Evolutionary conservation across 2,888 invertebrate genomes (phyloP), one percentile per base, ranked within the genome.

Genomic region (Orthosia gothica): DNA sequence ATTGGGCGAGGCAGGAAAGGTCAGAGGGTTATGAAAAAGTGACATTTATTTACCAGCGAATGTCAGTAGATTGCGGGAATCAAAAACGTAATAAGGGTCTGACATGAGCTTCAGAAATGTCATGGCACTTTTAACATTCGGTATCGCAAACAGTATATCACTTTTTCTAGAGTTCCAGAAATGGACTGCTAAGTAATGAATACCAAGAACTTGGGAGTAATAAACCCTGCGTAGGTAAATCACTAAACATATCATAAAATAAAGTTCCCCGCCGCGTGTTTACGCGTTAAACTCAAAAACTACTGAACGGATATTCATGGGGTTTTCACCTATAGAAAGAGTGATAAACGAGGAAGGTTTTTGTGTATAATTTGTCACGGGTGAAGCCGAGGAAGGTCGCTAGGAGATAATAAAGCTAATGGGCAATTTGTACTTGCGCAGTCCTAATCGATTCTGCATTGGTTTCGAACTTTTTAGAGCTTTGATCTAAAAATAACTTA

Each of bases 401-500:
- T 32, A 32, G 32, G 32, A 23, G 18, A 32, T 16, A 58, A 40
- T 47, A 4, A 59, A 59, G 13, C 26, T 50, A 52, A 70, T 78
- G 50, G 26, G 1, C 5, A 50, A 7, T 49, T 40, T 4, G 16
- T 71, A 47, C 7, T 50, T 20, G 18, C 23, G 18, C 45, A 47
- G 11, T 68, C 2, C 16, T n/a, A 40, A 40, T 49, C 11, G 54
- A 54, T 49, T 54, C 9, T 20, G 52, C 11, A 23, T 47, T 47
- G 18, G 15, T 49, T 66, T 20, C 23, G 9, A 69, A n/a, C 47
- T 70, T 40, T 50, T 49, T 40, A 26, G 26, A 75, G 49, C 11
- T 69, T 77, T 59, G 12, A 32, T 75, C 58, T 75, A 52, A 68
- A 45, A 52, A 58, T 68, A 47, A 5, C 2, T 76, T 57, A 26